Base-by-base conservation (phyloP, 35 echinoderm and acorn worm genomes). In the Acanthaster planci region DNA sequence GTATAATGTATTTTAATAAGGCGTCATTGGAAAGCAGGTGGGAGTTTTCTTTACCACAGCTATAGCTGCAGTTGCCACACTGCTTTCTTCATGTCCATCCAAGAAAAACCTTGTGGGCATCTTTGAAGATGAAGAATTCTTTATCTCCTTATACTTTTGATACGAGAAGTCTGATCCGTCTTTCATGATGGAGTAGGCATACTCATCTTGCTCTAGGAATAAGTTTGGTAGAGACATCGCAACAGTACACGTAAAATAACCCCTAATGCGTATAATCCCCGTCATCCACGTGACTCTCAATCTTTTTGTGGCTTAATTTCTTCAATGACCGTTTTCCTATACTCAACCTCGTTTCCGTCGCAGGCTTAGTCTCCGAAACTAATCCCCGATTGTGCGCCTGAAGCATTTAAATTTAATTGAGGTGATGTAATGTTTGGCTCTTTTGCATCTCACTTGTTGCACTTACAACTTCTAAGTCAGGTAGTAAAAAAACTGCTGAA, bases 41-140 rank as follows among this genome's bases (percentile, higher is more conserved):
- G 42, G 42, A 47, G 42, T 12, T 47, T 47, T 78, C 52, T 89
- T 78, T 7, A 64, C 67, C 10, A 83, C 84, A 42, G 68, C 86
- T 0, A 87, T 97, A 0, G 91, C 95, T 35, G 91, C 91, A 19
- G 95, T 88, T 8, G 95, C 95, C 77, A 93, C 95, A n/a, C 75
- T 97, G 8, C 95, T 91, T 88, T 93, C 88, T 83, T 97, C 95
- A 84, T 93, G 93, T 15, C 93, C 91, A 21, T 97, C 95, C 39
- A 97, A 34, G 80, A 97, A 97, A n/a, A 39, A 91, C 90, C 67
- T 97, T 90, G 53, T 97, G 95, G 36, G 90, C 76, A n/a, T 90
- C 91, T 38, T 90, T 80, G 15, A 87, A 93, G 27, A 97, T 84
- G 56, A 52, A 88, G 18, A 97, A 84, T 22, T 90, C 79, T 12